These are phyloP conservation scores for Leuciscus waleckii DNA, from an alignment of 2,797 vertebrate species.

Conservation along the genomic window DNA sequence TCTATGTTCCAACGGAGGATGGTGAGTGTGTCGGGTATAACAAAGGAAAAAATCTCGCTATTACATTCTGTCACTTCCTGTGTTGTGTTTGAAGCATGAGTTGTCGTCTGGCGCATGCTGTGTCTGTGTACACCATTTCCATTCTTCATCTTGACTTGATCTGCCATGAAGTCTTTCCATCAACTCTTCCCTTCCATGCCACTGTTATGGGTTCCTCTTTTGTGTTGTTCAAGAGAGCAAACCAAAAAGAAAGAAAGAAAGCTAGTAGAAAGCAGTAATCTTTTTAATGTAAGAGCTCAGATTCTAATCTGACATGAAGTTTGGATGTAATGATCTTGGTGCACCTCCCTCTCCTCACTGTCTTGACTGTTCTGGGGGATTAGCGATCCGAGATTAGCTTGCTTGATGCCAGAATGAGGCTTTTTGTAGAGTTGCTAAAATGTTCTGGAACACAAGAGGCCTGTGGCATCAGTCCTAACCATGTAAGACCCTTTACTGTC, in stretches of 20 bases:
- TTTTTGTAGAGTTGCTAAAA: conserved; percentile 80
- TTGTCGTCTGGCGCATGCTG: conserved; percentile 82
- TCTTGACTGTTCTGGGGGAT: conserved; percentile 81
- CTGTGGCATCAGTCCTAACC: conserved; percentile 84
- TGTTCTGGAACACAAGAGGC: conserved; percentile 84
- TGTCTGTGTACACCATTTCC: conserved; percentile 79
- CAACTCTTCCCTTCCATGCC: conserved; percentile 84
- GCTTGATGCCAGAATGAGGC: conserved; percentile 78
- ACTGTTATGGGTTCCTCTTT: conserved; percentile 90
- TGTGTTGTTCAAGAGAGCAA: conserved; percentile 69
- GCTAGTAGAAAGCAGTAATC: conserved; percentile 60
- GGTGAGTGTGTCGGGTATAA: conserved; percentile 91
- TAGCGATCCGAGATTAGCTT: conserved; percentile 75
- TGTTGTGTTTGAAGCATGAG: conserved; percentile 87
- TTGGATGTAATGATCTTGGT: conserved; percentile 74
- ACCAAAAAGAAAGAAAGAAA: conserved; percentile 62
- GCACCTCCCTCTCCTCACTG: conserved; percentile 81
- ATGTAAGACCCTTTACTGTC: conserved; percentile 86
- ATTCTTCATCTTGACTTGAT: conserved; percentile 80
- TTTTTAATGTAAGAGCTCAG: conserved; percentile 62
- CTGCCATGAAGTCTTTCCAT: conserved; percentile 83
- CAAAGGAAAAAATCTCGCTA: conserved; percentile 58
- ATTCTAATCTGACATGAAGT: conserved; percentile 71
- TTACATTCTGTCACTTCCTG: conserved; percentile 72
- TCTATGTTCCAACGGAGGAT: conserved; percentile 99